Conservation (phyloP, 2,113 vertebrate genomes). For the Rhadina sibilatrix region DNA sequence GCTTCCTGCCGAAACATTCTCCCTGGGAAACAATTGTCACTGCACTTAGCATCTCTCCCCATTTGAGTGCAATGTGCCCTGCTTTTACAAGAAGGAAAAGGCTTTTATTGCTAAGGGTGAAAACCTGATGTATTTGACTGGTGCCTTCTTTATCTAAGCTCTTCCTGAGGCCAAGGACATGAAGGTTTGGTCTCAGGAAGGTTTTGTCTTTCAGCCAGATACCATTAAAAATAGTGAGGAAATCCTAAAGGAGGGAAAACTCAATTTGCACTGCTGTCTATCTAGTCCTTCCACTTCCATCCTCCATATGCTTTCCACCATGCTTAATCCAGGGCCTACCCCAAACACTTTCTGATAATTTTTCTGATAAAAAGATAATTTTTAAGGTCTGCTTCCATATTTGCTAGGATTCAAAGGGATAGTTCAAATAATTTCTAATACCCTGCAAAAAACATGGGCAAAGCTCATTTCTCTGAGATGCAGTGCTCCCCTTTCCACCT, state of each 20-base stretch:
- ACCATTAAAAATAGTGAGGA: neutral
- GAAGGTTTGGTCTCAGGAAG: neutral
- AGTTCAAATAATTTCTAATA: neutral
- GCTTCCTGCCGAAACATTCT: constrained; percentile 68
- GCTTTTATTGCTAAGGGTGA: neutral
- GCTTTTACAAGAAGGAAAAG: constrained; percentile 5
- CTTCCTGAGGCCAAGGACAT: neutral
- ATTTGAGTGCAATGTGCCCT: constrained; percentile 2
- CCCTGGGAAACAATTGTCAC: constrained; percentile 64
- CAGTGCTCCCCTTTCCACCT: neutral
- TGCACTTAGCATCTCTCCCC: constrained; percentile 50
- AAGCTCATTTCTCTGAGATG: neutral
- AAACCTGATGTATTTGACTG: neutral
- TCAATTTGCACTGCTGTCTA: neutral
- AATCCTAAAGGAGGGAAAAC: neutral
- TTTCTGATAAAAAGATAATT: neutral
- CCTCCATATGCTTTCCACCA: neutral
- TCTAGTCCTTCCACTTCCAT: neutral
- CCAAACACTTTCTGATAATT: neutral
- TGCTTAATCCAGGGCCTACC: neutral
- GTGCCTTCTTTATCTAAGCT: constrained; percentile 4
- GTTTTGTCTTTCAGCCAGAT: neutral
- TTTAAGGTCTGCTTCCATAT: neutral
- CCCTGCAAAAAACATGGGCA: neutral
- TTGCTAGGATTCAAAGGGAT: neutral